Conservation (phyloP, 2,113 vertebrate genomes). For the Rhodinocichla rosea region DNA sequence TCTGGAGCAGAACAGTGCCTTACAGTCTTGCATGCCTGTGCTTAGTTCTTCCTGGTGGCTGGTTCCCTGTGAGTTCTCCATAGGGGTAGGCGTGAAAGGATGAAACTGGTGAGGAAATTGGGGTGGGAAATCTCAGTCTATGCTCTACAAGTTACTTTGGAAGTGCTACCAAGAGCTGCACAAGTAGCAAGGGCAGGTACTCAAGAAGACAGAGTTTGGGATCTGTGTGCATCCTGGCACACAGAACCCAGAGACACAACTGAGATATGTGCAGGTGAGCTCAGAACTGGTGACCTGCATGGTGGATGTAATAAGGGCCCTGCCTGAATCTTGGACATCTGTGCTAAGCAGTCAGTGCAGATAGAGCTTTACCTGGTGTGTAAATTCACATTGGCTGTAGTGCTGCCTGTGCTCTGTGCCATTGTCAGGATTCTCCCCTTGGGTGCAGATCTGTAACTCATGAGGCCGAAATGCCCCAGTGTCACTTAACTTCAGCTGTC, state of each 20-base stretch:
- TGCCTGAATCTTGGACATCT: background rate
- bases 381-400: background rate
- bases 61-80: background rate
- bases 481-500: background rate
- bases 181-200: background rate
- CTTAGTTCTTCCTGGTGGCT: background rate
- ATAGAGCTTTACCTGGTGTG: background rate
- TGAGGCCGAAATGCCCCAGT: background rate
- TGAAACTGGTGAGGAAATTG: background rate
- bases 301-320: background rate
- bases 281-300: background rate
- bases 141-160: background rate
- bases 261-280: rapidly evolving
- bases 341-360: background rate
- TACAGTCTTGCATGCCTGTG: rapidly evolving
- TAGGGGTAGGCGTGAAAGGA: background rate
- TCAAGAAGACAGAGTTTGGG: rapidly evolving
- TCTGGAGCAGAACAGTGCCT: background rate
- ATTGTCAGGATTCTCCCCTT: background rate
- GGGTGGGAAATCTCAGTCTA: background rate
- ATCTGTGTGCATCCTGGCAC: too few species aligned
- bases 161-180: background rate
- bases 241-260: rapidly evolving
- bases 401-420: background rate
- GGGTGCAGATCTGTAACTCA: background rate